A percentile compares a stretch with the other conserved stretches of the same genome.
Conservation (phyloP, 2,888 invertebrate genomes). For the Drosophila borborema region DNA sequence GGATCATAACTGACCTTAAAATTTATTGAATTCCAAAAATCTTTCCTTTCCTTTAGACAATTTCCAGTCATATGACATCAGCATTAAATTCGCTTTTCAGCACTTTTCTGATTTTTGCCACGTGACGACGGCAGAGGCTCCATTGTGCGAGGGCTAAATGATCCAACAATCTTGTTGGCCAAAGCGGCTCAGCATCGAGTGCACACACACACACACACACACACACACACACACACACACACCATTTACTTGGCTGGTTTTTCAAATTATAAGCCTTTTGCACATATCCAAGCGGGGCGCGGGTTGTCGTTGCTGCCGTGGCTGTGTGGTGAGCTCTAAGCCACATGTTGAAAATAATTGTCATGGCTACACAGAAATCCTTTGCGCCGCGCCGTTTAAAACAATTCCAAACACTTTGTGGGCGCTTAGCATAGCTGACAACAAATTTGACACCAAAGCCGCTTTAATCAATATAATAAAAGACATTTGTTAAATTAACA, state of each 20-base stretch:
- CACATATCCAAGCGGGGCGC: conserved; percentile 39
- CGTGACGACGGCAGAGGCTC: too few species aligned
- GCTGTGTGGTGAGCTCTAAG: conserved; percentile 33
- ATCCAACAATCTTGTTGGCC: conserved; percentile 41
- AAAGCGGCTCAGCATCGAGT: conserved; percentile 48
- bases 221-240: not conserved
- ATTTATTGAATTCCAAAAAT: too few species aligned
- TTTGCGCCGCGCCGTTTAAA: conserved; percentile 65
- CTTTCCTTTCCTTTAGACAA: too few species aligned
- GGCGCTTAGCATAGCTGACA: conserved; percentile 77
- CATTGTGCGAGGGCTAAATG: conserved; percentile 16
- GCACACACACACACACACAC: conserved; percentile 33
- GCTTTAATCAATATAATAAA: conserved; percentile 80
- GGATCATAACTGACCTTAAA: too few species aligned
- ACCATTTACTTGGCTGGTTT: conserved; percentile 55
- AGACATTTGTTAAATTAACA: conserved; percentile 76
- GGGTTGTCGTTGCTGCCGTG: not conserved
- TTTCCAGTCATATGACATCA: too few species aligned
- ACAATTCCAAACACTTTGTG: conserved; percentile 77
- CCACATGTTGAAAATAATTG: conserved; percentile 76
- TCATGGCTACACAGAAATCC: conserved; percentile 74
- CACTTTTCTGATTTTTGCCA: too few species aligned
- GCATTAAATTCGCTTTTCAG: too few species aligned
- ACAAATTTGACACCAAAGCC: conserved; percentile 81
- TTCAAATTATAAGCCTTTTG: conserved; percentile 59